Evolutionary conservation across 2,113 vertebrate species (phyloP).

Genomic region (Todiramphus chloris): DNA sequence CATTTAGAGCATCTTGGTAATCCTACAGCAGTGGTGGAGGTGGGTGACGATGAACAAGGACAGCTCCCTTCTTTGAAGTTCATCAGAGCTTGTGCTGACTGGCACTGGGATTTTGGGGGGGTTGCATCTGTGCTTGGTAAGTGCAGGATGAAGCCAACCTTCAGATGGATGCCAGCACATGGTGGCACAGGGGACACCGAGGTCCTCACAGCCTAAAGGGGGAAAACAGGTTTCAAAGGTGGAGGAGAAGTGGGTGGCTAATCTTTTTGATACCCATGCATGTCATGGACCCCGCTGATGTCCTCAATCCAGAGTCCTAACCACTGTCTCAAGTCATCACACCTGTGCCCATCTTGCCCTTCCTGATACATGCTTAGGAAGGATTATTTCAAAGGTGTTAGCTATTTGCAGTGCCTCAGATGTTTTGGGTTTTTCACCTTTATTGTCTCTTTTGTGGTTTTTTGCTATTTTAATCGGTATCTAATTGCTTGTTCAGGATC

Average conservation of each 20-base stretch:
- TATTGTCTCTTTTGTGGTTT: background rate
- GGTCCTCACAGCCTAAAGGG: background rate
- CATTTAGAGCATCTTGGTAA: fast-evolving
- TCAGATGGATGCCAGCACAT: background rate
- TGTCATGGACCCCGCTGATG: background rate
- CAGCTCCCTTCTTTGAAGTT: background rate
- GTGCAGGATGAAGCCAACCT: background rate
- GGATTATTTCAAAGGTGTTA: background rate
- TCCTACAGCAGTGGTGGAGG: fast-evolving
- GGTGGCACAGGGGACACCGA: fast-evolving
- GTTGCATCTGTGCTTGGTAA: background rate
- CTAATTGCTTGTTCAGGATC: background rate
- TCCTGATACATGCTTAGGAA: background rate
- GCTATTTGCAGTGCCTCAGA: background rate
- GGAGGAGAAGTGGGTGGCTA: background rate
- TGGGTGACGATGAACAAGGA: background rate
- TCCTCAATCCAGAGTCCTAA: background rate
- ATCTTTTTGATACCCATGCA: background rate
- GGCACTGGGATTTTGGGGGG: background rate
- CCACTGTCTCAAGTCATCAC: fast-evolving
- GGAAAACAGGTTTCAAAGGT: background rate
- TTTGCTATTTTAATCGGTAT: background rate
- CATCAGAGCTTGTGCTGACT: background rate
- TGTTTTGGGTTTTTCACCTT: background rate
- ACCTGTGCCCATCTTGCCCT: background rate